Evolutionary conservation across 1,140 invertebrate genomes (phyloP).

Genomic region (Trichomalopsis sarcophagae): DNA sequence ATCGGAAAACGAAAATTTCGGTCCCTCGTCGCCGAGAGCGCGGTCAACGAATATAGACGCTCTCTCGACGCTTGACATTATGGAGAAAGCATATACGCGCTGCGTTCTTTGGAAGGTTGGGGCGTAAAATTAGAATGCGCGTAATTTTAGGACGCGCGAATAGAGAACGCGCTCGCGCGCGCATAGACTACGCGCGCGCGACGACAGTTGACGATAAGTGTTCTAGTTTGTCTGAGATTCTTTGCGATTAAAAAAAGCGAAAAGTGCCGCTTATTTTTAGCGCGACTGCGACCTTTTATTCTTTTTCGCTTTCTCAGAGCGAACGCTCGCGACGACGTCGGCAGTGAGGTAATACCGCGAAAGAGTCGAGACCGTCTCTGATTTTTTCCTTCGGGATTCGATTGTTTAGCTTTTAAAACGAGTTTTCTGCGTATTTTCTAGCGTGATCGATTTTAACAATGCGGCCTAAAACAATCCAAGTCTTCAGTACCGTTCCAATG

Average conservation of each 20-base stretch:
- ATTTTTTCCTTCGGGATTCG: too few relatives aligned
- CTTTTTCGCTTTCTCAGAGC: not conserved
- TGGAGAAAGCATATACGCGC: slow-evolving; percentile 50
- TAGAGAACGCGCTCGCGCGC: slow-evolving; percentile 11
- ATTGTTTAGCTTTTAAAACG: too few relatives aligned
- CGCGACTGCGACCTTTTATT: not conserved
- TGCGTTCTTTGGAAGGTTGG: slow-evolving; percentile 58
- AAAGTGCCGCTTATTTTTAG: slow-evolving; percentile 25
- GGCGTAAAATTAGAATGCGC: slow-evolving; percentile 55
- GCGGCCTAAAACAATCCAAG: too few relatives aligned
- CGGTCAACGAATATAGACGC: slow-evolving; percentile 6
- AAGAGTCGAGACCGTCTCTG: not conserved
- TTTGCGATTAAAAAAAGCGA: slow-evolving; percentile 31
- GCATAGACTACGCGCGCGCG: slow-evolving; percentile 12
- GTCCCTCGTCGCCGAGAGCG: not conserved
- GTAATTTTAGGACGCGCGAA: slow-evolving; percentile 53
- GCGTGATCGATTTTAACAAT: too few relatives aligned
- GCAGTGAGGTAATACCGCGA: slow-evolving; percentile 36
- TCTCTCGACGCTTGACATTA: not conserved
- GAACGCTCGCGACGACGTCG: not conserved
- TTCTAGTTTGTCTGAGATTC: slow-evolving; percentile 27
- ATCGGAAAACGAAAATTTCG: not conserved
- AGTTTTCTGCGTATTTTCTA: too few relatives aligned
- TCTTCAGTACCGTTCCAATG: too few relatives aligned
- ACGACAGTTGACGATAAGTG: slow-evolving; percentile 32